These are phyloP conservation scores for Dicrostonyx torquatus DNA, from an alignment of 2,797 vertebrate species.

Conservation along the genomic window DNA sequence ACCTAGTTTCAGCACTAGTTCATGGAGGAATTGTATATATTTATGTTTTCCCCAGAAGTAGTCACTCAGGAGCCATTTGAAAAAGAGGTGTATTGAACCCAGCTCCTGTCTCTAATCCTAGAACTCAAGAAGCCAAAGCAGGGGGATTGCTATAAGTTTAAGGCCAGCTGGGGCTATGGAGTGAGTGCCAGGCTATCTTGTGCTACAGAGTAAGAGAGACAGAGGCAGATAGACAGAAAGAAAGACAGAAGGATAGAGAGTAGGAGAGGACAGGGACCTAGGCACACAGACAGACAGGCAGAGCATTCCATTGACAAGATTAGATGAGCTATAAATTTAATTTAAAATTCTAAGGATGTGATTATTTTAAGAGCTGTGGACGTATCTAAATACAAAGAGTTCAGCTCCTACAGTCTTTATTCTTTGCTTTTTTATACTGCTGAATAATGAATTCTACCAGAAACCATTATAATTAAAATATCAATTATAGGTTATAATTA, in stretches of 20 bases:
- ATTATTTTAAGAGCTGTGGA: background rate
- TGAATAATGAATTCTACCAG: conserved; percentile 2
- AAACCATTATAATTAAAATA: conserved; percentile 16
- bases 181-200: background rate
- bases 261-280: background rate
- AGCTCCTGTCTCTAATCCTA: background rate
- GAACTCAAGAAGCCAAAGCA: background rate
- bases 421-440: background rate
- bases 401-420: background rate
- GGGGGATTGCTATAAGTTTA: background rate
- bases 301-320: background rate
- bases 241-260: background rate
- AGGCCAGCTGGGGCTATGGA: background rate
- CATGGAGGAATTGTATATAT: background rate
- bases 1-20: background rate
- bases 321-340: background rate
- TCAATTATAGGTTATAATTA: conserved; percentile 28
- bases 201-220: background rate
- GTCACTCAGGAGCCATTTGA: background rate
- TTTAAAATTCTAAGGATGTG: background rate
- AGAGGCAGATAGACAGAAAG: background rate
- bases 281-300: background rate
- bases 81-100: background rate
- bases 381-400: background rate
- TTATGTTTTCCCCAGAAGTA: background rate